Percentiles rank a stretch among this genome's conserved stretches.
Conservation (phyloP, 2,113 vertebrate genomes). For the Papio anubis region DNA sequence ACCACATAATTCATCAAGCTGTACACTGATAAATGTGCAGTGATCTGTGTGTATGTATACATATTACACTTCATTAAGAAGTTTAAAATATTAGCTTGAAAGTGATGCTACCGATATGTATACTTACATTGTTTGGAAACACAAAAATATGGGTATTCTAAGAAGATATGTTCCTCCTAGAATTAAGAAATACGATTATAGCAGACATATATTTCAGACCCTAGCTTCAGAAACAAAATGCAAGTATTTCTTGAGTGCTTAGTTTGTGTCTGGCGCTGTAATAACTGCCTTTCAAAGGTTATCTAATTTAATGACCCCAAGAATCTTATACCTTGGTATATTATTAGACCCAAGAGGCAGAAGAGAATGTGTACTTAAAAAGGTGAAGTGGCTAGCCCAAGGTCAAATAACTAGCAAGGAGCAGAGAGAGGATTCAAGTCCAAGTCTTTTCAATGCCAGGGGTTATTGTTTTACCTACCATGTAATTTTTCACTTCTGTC, state of each 20-base stretch:
- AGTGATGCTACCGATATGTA: not conserved
- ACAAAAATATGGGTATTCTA: not conserved
- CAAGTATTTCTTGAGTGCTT: not conserved
- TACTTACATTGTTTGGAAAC: not conserved
- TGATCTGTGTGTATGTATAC: not conserved
- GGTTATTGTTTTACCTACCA: not conserved
- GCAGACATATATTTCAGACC: not conserved
- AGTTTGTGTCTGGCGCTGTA: not conserved
- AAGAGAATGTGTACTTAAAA: not conserved
- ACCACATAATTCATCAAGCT: not conserved
- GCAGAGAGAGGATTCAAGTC: not conserved
- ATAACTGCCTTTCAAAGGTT: not conserved
- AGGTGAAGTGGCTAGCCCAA: not conserved
- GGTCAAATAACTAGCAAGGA: not conserved
- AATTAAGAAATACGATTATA: not conserved
- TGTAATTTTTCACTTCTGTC: not conserved
- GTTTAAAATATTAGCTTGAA: not conserved
- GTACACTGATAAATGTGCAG: not conserved
- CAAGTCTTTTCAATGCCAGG: not conserved
- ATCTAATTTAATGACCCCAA: not conserved
- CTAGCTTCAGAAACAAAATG: not conserved
- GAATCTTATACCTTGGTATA: not conserved
- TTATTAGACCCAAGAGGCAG: not conserved
- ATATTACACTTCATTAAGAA: not conserved
- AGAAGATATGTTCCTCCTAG: not conserved